Conservation (phyloP, 2,888 invertebrate species). For the Synanthedon formicaeformis region DNA sequence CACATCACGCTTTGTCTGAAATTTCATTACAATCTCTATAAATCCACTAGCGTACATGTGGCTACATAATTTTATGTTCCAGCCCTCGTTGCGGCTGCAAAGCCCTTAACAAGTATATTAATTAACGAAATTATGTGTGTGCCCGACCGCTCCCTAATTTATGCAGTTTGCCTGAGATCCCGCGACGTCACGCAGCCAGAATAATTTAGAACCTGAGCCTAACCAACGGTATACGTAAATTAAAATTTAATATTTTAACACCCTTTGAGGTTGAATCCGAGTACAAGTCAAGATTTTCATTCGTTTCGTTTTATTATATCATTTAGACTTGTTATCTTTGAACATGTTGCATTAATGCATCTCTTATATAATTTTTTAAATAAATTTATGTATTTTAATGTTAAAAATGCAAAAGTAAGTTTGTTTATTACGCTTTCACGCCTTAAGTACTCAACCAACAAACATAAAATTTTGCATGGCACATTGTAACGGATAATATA, state of each 20-base stretch:
- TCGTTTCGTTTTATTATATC: background rate
- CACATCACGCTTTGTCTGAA: background rate
- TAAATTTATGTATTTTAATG: no score
- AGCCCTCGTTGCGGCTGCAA: background rate
- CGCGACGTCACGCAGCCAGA: constrained; percentile 21
- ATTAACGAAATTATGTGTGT: constrained; percentile 14
- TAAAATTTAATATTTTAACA: constrained; percentile 30
- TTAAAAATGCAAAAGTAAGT: no score
- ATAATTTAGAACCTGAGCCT: constrained; percentile 14
- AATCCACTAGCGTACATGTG: background rate
- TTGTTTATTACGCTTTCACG: no score
- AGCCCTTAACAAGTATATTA: constrained; percentile 5
- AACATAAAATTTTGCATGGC: no score
- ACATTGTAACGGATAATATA: no score
- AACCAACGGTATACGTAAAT: constrained; percentile 18
- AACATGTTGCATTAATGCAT: no score
- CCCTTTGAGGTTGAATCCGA: background rate
- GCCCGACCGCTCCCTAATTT: constrained; percentile 1
- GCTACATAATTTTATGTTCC: background rate
- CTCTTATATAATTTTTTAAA: no score
- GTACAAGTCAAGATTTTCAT: background rate
- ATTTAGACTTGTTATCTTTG: no score
- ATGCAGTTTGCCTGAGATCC: constrained; percentile 11
- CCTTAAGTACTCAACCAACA: no score
- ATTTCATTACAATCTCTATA: background rate